A percentile compares a stretch with the other conserved stretches of the same genome.
Conservation (phyloP, 2,888 invertebrate genomes). For the Mythimna vitellina region DNA sequence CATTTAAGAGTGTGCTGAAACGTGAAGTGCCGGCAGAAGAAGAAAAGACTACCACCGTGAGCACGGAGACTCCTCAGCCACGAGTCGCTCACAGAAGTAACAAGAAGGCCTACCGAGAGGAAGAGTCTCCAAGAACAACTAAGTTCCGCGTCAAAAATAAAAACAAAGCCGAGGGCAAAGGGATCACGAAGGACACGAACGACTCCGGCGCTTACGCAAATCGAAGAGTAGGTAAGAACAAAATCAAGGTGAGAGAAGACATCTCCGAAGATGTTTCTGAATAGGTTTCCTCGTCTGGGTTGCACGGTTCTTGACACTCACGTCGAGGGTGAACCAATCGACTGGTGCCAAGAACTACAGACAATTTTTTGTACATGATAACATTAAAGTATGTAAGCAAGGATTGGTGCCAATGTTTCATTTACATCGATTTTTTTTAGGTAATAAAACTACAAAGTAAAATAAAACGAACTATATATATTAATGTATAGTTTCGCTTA, state of each 20-base stretch:
- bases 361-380: slow-evolving; percentile 48
- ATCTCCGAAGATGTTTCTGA: slow-evolving; percentile 84
- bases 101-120: slow-evolving; percentile 67
- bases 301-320: slow-evolving; percentile 54
- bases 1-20: slow-evolving; percentile 85
- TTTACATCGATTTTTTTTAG: slow-evolving; percentile 19
- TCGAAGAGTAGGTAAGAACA: slow-evolving; percentile 76
- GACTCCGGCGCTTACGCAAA: slow-evolving; percentile 76
- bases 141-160: slow-evolving; percentile 74
- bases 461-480: slow-evolving; percentile 68
- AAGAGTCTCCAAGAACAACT: slow-evolving; percentile 51
- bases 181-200: slow-evolving; percentile 78
- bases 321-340: slow-evolving; percentile 45
- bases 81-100: slow-evolving; percentile 68
- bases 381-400: slow-evolving; percentile 38
- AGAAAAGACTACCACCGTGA: slow-evolving; percentile 60
- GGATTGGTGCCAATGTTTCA: slow-evolving; percentile 34
- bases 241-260: slow-evolving; percentile 83
- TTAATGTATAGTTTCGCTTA: slow-evolving; percentile 74
- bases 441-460: slow-evolving; percentile 57
- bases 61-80: slow-evolving; percentile 62
- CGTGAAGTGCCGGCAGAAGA: slow-evolving; percentile 75
- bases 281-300: slow-evolving; percentile 50
- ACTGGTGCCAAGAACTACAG: slow-evolving; percentile 61
- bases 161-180: slow-evolving; percentile 79